Evolutionary conservation across 1,140 invertebrate species (phyloP), one percentile per base, ranked within the genome.

Genomic region (Diorhabda elongata): DNA sequence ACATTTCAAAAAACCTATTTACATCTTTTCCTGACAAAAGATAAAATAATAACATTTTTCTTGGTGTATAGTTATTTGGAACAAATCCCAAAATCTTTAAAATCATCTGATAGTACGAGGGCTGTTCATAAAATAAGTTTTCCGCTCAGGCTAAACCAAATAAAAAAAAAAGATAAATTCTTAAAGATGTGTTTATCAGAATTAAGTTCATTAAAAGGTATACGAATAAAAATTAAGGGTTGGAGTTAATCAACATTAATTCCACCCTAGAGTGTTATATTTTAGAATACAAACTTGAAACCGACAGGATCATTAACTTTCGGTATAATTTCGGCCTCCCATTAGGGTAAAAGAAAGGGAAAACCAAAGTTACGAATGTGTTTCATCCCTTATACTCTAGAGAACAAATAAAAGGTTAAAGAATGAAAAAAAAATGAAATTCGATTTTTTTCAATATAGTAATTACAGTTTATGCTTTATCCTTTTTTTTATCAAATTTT

Each of bases 211-310:
- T 71, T 71, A 71, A 64, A 68, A 67, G 69, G 66, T 71, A 64
- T 58, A 42, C 69, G 62, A 26, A 43, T 68, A 63, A 69, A 73
- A 73, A 73, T 69, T 71, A 65, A 66, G 58, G 69, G 70, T 68
- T 42, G 65, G 62, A 68, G 63, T 66, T 73, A 73, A 73, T 73
- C 69, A 73, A 73, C 71, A 71, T 68, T 73, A 73, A 73, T 71
- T 71, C 60, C 59, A 26, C 69, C 63, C 69, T 11, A 42, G 70
- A 57, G 71, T 68, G 56, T 60, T 47, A 69, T 71, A 67, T 67
- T 70, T 73, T 62, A 70, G 64, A 68, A 68, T 70, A 58, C 62
- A 70, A 70, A 67, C 66, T 71, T 67, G 69, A 68, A 71, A 59
- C 47, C 60, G 69, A 71, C 69, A 71, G 43, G 69, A 71, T 68